Percentiles rank a stretch among this genome's conserved stretches.
Evolutionary conservation across 1,140 invertebrate genomes (phyloP).

Genomic region (Eupeodes corollae): DNA sequence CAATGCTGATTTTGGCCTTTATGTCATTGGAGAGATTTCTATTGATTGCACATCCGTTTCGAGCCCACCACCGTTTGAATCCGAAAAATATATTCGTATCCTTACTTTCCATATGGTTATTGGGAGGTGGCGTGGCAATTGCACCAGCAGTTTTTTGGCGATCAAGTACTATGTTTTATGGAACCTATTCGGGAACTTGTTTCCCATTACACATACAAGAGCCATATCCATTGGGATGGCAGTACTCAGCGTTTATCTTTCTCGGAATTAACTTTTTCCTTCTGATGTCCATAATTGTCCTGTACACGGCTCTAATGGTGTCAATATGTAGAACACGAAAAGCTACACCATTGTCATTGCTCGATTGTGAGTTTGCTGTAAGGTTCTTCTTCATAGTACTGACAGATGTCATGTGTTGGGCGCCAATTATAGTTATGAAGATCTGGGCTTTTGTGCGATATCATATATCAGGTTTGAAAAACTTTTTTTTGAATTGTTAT

Average conservation of each 20-base stretch:
- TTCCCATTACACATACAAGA: conserved; percentile 64
- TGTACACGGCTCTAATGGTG: conserved; percentile 53
- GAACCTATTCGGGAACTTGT: conserved; percentile 51
- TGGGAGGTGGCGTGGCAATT: conserved; percentile 50
- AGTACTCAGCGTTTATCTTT: conserved; percentile 64
- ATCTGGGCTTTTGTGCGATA: conserved; percentile 48
- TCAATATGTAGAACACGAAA: conserved; percentile 51
- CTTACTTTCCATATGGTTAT: conserved; percentile 46
- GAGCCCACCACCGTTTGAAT: conserved; percentile 45
- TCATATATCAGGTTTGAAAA: conserved; percentile 40
- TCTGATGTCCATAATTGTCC: conserved; percentile 48
- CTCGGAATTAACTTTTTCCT: conserved; percentile 54
- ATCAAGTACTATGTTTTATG: conserved; percentile 55
- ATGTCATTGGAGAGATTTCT: conserved; percentile 67
- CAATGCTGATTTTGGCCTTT: conserved; percentile 61
- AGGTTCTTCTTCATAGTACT: conserved; percentile 66
- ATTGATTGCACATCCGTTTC: conserved; percentile 56
- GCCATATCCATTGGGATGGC: conserved; percentile 56
- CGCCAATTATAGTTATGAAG: conserved; percentile 60
- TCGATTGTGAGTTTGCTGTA: conserved; percentile 54
- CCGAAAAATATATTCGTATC: conserved; percentile 41
- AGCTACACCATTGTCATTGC: conserved; percentile 46
- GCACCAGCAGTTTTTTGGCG: conserved; percentile 56
- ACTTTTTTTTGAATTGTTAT: neutral
- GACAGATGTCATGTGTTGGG: conserved; percentile 64